Evolutionary conservation across 2,113 vertebrate species (phyloP).

Genomic region (Gasterosteus aculeatus): DNA sequence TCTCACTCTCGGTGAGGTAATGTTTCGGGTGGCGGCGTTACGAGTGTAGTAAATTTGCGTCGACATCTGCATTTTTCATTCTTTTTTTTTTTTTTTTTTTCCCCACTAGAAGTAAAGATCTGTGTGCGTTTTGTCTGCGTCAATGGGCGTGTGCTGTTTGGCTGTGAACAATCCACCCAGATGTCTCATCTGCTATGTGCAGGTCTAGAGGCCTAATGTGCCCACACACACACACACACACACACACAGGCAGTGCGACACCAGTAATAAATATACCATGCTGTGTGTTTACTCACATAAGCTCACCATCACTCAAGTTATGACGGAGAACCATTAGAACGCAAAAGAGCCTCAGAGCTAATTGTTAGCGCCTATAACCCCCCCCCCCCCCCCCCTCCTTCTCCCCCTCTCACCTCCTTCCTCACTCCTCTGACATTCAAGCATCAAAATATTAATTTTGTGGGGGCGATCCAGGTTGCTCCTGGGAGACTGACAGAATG

Average conservation of each 20-base stretch:
- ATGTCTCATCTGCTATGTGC: slow-evolving; percentile 67
- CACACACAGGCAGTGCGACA: slow-evolving; percentile 39
- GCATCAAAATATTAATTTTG: slow-evolving; percentile 81
- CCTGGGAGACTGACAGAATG: slow-evolving; percentile 69
- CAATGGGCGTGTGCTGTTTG: slow-evolving; percentile 30
- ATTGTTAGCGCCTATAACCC: slow-evolving; percentile 68
- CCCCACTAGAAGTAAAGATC: slow-evolving; percentile 4
- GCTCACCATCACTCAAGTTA: slow-evolving; percentile 76
- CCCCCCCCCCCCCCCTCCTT: slow-evolving; percentile 34
- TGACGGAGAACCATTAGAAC: slow-evolving; percentile 77
- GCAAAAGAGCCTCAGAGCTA: slow-evolving; percentile 77
- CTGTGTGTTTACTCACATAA: slow-evolving; percentile 70
- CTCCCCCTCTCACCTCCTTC: neutral
- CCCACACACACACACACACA: slow-evolving; percentile 17
- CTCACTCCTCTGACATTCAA: slow-evolving; percentile 73
- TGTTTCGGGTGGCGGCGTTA: slow-evolving; percentile 14
- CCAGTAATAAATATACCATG: slow-evolving; percentile 68
- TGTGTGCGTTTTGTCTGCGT: slow-evolving; percentile 9
- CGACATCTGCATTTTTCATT: slow-evolving; percentile 3
- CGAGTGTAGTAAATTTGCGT: slow-evolving; percentile 17
- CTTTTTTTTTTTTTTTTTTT: slow-evolving; percentile 16
- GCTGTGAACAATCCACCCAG: slow-evolving; percentile 47
- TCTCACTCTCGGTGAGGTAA: slow-evolving; percentile 11
- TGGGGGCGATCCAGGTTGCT: slow-evolving; percentile 75
- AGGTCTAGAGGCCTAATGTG: slow-evolving; percentile 64